Conservation (phyloP, 2,888 invertebrate species). For the Amphipyra tragopoginis region DNA sequence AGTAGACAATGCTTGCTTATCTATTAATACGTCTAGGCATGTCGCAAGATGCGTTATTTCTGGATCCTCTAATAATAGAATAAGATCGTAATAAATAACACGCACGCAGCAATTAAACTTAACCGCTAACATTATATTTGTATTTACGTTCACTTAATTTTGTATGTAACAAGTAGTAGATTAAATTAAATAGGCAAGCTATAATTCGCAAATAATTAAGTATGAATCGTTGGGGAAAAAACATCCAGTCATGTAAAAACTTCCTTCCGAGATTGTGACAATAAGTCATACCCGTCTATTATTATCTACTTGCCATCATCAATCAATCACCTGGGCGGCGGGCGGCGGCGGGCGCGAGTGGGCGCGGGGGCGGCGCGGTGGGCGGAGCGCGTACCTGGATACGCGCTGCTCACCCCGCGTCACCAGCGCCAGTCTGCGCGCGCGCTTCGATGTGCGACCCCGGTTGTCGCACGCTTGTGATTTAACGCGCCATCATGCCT, state of each 20-base stretch:
- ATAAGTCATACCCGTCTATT: slow-evolving; percentile 75
- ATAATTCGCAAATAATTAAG: neutral
- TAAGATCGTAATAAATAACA: slow-evolving; percentile 44
- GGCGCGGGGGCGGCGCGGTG: slow-evolving; percentile 66
- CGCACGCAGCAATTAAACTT: slow-evolving; percentile 23
- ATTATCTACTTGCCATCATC: slow-evolving; percentile 80
- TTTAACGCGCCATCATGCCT: slow-evolving; percentile 88
- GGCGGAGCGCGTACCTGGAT: slow-evolving; percentile 68
- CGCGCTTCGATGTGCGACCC: slow-evolving; percentile 67
- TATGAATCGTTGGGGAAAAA: slow-evolving; percentile 2
- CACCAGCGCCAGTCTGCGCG: slow-evolving; percentile 72
- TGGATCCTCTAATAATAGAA: slow-evolving; percentile 48
- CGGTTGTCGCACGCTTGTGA: slow-evolving; percentile 67
- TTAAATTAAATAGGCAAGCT: neutral
- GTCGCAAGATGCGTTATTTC: slow-evolving; percentile 61
- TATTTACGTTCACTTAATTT: neutral
- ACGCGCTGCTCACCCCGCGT: slow-evolving; percentile 54
- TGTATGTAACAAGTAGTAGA: slow-evolving; percentile 1
- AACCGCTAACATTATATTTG: slow-evolving; percentile 2
- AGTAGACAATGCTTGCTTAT: slow-evolving; percentile 49
- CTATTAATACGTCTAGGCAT: slow-evolving; percentile 53
- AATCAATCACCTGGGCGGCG: slow-evolving; percentile 83
- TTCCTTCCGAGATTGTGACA: slow-evolving; percentile 70
- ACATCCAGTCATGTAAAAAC: slow-evolving; percentile 44
- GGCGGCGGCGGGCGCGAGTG: slow-evolving; percentile 53